A percentile compares a stretch with the other conserved stretches of the same genome.
phyloP scores from a whole-genome alignment of 2,113 vertebrate genomes.

The Fukomys damarensis region DNA sequence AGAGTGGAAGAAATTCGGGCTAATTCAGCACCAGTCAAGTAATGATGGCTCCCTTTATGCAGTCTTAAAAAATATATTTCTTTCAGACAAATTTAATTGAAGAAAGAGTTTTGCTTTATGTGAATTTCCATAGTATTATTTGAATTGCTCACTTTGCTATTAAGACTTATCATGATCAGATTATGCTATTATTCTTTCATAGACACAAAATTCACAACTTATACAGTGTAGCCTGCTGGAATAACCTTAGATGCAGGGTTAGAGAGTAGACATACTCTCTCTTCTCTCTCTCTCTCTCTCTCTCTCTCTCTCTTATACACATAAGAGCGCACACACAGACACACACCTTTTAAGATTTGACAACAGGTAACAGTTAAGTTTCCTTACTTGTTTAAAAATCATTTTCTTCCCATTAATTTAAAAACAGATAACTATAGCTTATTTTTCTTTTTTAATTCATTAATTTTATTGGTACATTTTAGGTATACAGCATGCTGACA shows the following conservation, averaged over 20 bases:
- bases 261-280: background rate
- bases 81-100: conserved; percentile 31
- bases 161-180: background rate
- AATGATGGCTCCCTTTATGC: background rate
- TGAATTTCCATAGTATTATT: background rate
- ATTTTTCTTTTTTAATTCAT: background rate
- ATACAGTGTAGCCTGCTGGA: background rate
- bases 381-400: background rate
- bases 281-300: too few species aligned
- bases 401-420: background rate
- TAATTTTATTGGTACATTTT: too few species aligned
- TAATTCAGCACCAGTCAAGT: background rate
- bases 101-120: background rate
- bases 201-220: background rate
- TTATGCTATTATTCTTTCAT: background rate
- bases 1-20: background rate
- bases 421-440: background rate
- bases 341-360: background rate
- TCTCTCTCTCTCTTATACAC: too few species aligned
- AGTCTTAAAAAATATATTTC: conserved; percentile 14
- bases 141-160: background rate
- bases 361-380: background rate
- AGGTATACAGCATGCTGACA: too few species aligned
- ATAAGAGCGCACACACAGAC: too few species aligned
- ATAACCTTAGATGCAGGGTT: background rate